phyloP scores from a whole-genome alignment of 2,888 invertebrate genomes.

The Apodemia hepburni region DNA sequence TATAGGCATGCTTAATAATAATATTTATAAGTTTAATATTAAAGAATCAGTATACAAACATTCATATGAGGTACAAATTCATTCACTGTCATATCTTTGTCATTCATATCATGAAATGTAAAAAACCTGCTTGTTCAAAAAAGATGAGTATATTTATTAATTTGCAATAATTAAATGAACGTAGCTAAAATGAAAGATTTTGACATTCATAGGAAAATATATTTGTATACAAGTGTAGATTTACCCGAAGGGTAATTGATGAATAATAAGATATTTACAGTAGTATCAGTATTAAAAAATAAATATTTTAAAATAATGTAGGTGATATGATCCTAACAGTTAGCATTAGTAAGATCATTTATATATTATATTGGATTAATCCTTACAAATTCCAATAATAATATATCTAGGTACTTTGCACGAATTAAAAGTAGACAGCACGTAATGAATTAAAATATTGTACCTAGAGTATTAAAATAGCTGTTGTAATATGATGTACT shows the following conservation, averaged over 20 bases:
- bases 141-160: constrained; percentile 23
- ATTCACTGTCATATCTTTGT: constrained; percentile 77
- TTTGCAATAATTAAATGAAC: constrained; percentile 18
- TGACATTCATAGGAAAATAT: constrained; percentile 17
- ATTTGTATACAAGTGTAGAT: constrained; percentile 21
- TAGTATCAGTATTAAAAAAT: constrained; percentile 4
- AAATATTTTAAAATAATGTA: not conserved
- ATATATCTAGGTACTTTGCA: constrained; percentile 57
- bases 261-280: not conserved
- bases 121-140: constrained; percentile 18
- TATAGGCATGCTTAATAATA: not conserved
- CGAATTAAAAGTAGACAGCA: constrained; percentile 59
- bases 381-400: constrained; percentile 37
- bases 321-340: not conserved
- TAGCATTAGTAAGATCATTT: constrained; percentile 8
- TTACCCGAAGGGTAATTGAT: constrained; percentile 9
- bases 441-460: constrained; percentile 50
- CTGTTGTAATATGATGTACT: constrained; percentile 16
- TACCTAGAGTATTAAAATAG: constrained; percentile 35
- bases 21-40: constrained; percentile 2
- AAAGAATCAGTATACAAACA: not conserved
- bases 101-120: constrained; percentile 31
- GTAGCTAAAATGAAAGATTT: constrained; percentile 26
- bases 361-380: constrained; percentile 40
- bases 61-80: constrained; percentile 53